Evolutionary conservation across 2,797 vertebrate genomes (phyloP), one percentile per base, ranked within the genome.

Genomic region (Balearica regulorum): DNA sequence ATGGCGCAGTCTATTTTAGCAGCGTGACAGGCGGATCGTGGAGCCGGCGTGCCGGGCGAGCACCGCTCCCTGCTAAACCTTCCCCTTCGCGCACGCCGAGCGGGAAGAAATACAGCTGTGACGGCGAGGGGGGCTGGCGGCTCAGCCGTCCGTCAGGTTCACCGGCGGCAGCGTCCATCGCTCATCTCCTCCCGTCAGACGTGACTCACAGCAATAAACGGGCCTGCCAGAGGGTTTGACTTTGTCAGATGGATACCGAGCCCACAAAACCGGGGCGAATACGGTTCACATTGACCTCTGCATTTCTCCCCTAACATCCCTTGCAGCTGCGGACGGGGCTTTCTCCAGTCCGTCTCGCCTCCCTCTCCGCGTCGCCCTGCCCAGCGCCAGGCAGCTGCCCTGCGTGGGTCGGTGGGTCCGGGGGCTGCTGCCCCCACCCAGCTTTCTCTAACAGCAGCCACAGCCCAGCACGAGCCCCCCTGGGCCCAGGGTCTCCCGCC

Each of bases 341-440:
- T 65, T 11, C 28, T 48, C 49, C 41, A 37, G 2, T 33, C 13
- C 13, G 0, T 3, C 72, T 22, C 20, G 1, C 8, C 18, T 19
- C 33, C 41, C 39, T 53, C 58, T 7, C 20, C 2, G 1, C 31
- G 1, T 8, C 18, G 2, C 6, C 24, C 9, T 55, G 61, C 54
- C 17, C 35, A 6, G 31, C 4, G 1, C 24, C 64, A 26, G 54
- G 37, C 41, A 35, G 44, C 25, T 22, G 5, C 41, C 51, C 26
- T 0, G 0, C 4, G 2, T 14, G 16, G 11, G 10, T 19, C 0
- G 0, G 31, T 18, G 39, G 33, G 12, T 28, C 15, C 35, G 16
- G 49, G 60, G 22, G 29, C 31, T 86, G 44, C 0, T 5, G 24
- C 46, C n/a, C 35, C 28, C 13, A 1, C 64, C 51, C 29, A 43